Percentiles rank a stretch among this genome's conserved stretches.
phyloP scores from a whole-genome alignment of 2,797 vertebrate genomes.

The Bradypodion pumilum region DNA sequence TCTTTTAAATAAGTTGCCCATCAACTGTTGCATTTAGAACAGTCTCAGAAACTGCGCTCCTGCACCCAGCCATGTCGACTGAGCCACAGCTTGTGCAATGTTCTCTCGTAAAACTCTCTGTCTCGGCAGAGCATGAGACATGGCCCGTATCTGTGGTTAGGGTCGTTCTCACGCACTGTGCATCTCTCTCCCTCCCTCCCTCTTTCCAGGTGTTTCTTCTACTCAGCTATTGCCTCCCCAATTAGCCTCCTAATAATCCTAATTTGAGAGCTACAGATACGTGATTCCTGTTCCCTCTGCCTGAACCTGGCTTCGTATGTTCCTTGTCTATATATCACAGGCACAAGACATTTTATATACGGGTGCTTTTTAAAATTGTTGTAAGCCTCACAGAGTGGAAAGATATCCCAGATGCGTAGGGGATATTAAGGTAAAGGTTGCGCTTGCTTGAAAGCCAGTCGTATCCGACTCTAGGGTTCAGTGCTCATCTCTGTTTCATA shows the following conservation, averaged over 20 bases:
- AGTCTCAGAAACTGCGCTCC: neutral
- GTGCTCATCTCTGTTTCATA: too few species aligned
- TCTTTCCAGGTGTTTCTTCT: slow-evolving; percentile 13
- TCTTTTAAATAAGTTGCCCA: too few species aligned
- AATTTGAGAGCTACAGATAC: neutral
- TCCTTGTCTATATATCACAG: neutral
- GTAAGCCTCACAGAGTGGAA: too few species aligned
- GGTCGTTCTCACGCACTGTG: neutral
- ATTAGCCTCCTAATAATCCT: slow-evolving; percentile 5
- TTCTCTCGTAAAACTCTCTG: neutral
- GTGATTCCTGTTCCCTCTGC: too few species aligned
- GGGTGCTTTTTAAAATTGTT: too few species aligned
- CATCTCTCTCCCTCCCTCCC: fast-evolving
- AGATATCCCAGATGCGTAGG: too few species aligned
- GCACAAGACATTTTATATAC: too few species aligned
- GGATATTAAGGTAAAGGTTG: too few species aligned
- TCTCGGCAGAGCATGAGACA: neutral
- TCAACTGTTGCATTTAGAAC: too few species aligned
- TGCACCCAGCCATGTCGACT: neutral
- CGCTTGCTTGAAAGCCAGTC: too few species aligned
- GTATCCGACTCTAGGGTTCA: too few species aligned
- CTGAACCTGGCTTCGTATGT: too few species aligned
- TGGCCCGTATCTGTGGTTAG: neutral
- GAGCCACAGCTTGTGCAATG: neutral
- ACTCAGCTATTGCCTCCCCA: neutral